Conservation (phyloP, 2,888 invertebrate genomes). For the Margaritifera margaritifera region DNA sequence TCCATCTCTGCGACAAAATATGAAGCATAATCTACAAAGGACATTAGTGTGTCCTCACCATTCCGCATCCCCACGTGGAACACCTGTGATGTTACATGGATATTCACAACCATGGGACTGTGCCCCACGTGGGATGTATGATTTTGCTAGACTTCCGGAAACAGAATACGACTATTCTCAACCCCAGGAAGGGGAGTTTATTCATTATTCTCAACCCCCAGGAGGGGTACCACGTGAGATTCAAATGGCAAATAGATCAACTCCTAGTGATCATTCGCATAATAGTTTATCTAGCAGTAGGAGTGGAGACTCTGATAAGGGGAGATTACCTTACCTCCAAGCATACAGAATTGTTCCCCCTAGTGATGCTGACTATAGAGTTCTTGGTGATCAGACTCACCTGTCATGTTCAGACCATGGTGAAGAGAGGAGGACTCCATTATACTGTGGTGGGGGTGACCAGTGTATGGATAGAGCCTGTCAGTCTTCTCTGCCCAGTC, state of each 20-base stretch:
- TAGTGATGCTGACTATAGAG: too few species aligned
- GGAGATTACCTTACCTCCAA: too few species aligned
- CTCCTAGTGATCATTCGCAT: too few species aligned
- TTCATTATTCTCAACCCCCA: too few species aligned
- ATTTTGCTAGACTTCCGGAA: constrained; percentile 16
- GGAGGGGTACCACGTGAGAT: too few species aligned
- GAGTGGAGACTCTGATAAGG: too few species aligned
- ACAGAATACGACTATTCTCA: constrained; percentile 36
- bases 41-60: constrained; percentile 12
- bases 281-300: too few species aligned
- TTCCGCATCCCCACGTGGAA: constrained; percentile 27
- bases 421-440: too few species aligned
- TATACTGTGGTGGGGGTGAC: constrained; percentile 29
- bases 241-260: too few species aligned
- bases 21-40: constrained; percentile 19
- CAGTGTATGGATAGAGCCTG: constrained; percentile 74
- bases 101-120: constrained; percentile 42
- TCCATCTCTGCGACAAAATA: constrained; percentile 24
- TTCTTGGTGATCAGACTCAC: too few species aligned
- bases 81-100: constrained; percentile 40
- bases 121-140: constrained; percentile 26
- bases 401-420: too few species aligned
- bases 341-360: too few species aligned
- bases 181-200: constrained; percentile 10
- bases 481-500: constrained; percentile 74